These are phyloP conservation scores for Martes flavigula DNA, from an alignment of 2,797 vertebrate species.

Conservation along the genomic window DNA sequence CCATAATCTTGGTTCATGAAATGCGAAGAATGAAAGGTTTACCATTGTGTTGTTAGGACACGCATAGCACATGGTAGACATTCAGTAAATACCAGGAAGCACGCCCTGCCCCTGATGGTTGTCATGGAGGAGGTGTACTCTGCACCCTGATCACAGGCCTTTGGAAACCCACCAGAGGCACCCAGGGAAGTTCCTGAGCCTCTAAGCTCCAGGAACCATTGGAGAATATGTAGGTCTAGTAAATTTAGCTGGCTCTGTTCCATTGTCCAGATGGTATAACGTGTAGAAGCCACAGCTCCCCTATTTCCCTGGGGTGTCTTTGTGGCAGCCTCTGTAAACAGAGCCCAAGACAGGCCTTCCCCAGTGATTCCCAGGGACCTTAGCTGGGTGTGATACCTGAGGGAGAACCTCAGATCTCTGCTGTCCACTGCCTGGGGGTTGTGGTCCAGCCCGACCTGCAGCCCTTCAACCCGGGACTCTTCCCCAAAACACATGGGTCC, in stretches of 20 bases:
- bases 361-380: accelerated
- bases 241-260: not conserved
- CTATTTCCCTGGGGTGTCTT: not conserved
- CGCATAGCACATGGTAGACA: not conserved
- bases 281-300: not conserved
- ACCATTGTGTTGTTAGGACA: not conserved
- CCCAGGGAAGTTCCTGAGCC: not conserved
- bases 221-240: not conserved
- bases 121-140: not conserved
- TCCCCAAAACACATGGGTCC: not conserved
- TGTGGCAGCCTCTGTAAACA: not conserved
- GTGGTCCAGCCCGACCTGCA: not conserved
- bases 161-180: not conserved
- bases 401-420: not conserved
- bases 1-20: not conserved
- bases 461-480: not conserved
- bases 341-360: not conserved
- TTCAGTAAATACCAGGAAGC: not conserved
- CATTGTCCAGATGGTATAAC: too few species aligned
- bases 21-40: not conserved
- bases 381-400: not conserved
- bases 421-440: not conserved
- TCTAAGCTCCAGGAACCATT: not conserved
- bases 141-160: not conserved
- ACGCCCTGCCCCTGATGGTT: not conserved